These are phyloP conservation scores for Mustela nigripes DNA, from an alignment of 2,113 vertebrate species.

Conservation along the genomic window DNA sequence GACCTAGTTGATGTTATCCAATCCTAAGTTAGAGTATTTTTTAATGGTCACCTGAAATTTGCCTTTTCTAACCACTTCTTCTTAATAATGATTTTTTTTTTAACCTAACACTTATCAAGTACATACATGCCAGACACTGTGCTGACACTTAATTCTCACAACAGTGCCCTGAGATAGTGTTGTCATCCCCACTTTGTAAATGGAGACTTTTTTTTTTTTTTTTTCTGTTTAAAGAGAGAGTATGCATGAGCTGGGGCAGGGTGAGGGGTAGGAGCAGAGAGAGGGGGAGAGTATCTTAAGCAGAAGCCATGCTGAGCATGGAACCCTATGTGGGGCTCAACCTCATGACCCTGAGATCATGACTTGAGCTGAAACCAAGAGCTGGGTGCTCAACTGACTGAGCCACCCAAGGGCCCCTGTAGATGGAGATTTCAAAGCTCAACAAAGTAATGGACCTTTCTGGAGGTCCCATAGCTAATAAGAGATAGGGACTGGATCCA, in stretches of 20 bases:
- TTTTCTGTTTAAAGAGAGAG: too few relatives aligned
- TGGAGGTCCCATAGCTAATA: neutral
- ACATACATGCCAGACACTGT: neutral
- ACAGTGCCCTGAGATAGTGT: neutral
- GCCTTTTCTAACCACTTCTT: neutral
- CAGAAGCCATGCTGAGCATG: neutral
- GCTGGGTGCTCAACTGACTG: neutral
- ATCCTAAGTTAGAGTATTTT: neutral
- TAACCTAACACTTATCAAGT: neutral
- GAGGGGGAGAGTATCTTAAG: neutral
- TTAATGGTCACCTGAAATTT: neutral
- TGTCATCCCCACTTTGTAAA: neutral
- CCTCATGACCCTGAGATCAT: neutral
- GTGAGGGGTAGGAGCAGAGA: neutral
- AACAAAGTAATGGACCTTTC: neutral
- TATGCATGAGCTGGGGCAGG: too few relatives aligned
- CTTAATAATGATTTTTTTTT: neutral
- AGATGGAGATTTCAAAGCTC: neutral
- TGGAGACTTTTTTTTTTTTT: neutral
- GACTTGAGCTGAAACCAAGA: neutral
- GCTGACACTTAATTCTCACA: neutral
- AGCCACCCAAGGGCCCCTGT: neutral
- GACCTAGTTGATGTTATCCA: neutral
- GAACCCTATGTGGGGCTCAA: neutral
- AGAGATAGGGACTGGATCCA: neutral